A percentile compares a stretch with the other conserved stretches of the same genome.
phyloP scores from a whole-genome alignment of 1,140 invertebrate species.

The Carposina sasakii region DNA sequence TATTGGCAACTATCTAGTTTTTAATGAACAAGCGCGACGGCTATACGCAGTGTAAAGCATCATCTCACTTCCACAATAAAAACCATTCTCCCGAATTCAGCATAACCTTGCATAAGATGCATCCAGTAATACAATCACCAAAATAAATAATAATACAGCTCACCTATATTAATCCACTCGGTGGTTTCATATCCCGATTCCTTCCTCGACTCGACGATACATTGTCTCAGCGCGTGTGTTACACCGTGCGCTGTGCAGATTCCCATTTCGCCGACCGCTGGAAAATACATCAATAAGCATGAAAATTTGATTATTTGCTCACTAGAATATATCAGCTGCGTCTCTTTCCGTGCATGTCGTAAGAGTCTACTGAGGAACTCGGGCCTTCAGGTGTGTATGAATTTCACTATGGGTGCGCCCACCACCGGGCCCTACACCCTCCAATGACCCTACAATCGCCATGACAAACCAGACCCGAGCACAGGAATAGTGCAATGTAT shows the following conservation, averaged over 20 bases:
- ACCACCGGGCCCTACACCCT: too few species aligned
- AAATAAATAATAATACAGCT: constrained; percentile 2
- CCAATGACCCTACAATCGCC: too few species aligned
- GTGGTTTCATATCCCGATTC: constrained; percentile 45
- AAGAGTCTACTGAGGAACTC: too few species aligned
- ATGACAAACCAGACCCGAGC: too few species aligned
- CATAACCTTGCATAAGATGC: neutral
- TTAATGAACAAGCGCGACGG: too few species aligned
- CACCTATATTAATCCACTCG: constrained; percentile 48
- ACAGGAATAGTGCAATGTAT: too few species aligned
- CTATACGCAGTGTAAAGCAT: neutral
- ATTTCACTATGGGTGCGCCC: too few species aligned
- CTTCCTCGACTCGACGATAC: constrained; percentile 48
- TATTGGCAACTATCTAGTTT: neutral
- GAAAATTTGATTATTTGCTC: too few species aligned
- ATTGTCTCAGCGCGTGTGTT: constrained; percentile 39
- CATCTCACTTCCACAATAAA: neutral
- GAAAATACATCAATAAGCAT: constrained; percentile 14
- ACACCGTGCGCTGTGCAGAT: constrained; percentile 41
- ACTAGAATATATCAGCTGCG: too few species aligned
- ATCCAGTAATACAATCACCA: neutral
- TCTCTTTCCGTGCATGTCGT: too few species aligned
- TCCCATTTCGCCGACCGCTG: constrained; percentile 61
- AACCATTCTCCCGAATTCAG: too few species aligned
- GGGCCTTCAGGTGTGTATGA: too few species aligned